Percentiles rank a stretch among this genome's conserved stretches.
These are phyloP conservation scores for Latrodectus hesperus DNA, from an alignment of 2,888 invertebrate genomes.

Conservation along the genomic window DNA sequence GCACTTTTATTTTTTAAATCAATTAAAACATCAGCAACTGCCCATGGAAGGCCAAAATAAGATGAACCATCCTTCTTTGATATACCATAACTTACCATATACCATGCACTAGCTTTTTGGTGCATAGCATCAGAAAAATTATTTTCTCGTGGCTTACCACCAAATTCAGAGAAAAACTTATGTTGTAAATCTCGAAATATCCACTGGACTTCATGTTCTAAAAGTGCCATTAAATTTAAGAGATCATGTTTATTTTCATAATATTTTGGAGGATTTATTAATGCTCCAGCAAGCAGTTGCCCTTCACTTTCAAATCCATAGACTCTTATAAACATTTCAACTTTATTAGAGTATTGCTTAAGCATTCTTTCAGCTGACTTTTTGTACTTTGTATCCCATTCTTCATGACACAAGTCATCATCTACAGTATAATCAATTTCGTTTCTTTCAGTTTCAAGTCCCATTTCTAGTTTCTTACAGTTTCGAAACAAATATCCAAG, in stretches of 20 bases:
- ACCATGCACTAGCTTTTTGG: slow-evolving; percentile 70
- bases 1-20: slow-evolving; percentile 3
- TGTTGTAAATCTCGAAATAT: slow-evolving; percentile 45
- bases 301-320: slow-evolving; percentile 66
- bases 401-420: slow-evolving; percentile 22
- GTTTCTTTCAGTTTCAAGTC: slow-evolving; percentile 24
- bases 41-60: slow-evolving; percentile 66
- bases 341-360: slow-evolving; percentile 42
- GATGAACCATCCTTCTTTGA: neutral
- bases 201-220: slow-evolving; percentile 53
- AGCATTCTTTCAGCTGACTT: slow-evolving; percentile 38
- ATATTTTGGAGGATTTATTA: slow-evolving; percentile 54
- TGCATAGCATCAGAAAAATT: slow-evolving; percentile 31
- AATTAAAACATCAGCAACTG: slow-evolving; percentile 50
- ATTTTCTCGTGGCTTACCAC: slow-evolving; percentile 22
- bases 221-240: slow-evolving; percentile 28
- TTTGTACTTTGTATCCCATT: slow-evolving; percentile 43
- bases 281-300: slow-evolving; percentile 49
- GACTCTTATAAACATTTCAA: slow-evolving; percentile 29
- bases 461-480: slow-evolving; percentile 58
- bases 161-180: slow-evolving; percentile 57
- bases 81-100: slow-evolving; percentile 48
- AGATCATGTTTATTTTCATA: slow-evolving; percentile 51
- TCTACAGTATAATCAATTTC: slow-evolving; percentile 39
- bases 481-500: slow-evolving; percentile 73